Base-by-base conservation (phyloP, 1,140 invertebrate species). In the Charaxes varanes region DNA sequence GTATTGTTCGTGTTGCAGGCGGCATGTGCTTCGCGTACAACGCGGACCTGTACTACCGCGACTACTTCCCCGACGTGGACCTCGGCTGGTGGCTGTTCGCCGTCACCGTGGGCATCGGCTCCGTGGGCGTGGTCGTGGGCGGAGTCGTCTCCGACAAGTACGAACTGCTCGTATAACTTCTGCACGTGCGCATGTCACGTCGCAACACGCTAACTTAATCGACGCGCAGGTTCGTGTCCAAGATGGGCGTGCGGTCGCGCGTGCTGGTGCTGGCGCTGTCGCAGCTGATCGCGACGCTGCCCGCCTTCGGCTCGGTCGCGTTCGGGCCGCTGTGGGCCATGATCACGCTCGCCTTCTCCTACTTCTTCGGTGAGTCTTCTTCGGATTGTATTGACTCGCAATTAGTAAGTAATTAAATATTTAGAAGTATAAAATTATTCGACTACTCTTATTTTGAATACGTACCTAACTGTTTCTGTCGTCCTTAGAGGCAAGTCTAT, bases 11-110 rank as follows among this genome's bases (percentile, higher is more conserved):
- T 19, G 10, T 44, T 12, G 2, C 66, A 92, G 91, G 93, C 57
- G 94, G 94, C 40, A 93, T 95, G 88, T 93, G 91, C 45, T 95
- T 95, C 68, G 93, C 94, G 0, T 96, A 95, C 85, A 95, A 96
- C 70, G 94, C 93, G 4, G 93, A 95, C 74, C 86, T 95, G 13
- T 96, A 94, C 72, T 96, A 95, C 68, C 88, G 93, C 36, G 90
- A 90, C 17, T 95, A 95, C 70, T 95, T 94, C 76, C 94, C 94
- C 0, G 92, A 94, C 47, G 91, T 92, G 42, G 93, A 95, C 84
- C 87, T 95, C 5, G 92, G 93, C 53, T 94, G 93, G 90, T 94
- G 93, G 92, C 79, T 96, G 30, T 95, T 95, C 64, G 90, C 90
- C 1, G 93, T 94, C 5, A 95, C 93, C 5, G 94, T 95, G 37